Base-by-base conservation (phyloP, 2,113 vertebrate genomes). In the Pelusios castaneus region DNA sequence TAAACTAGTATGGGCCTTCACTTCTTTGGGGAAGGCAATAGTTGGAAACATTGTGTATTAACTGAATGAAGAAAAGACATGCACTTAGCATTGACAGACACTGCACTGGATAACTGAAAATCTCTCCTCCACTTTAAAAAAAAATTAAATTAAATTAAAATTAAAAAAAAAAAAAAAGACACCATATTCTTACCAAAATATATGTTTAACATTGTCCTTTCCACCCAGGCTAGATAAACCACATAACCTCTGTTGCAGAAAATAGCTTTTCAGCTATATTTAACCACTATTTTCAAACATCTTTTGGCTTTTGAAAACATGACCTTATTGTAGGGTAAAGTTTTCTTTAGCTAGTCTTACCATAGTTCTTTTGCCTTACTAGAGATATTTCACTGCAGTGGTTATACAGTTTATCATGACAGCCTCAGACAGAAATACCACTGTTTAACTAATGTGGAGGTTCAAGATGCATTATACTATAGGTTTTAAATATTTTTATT, bases 321-420 rank as follows among this genome's bases (percentile, higher is more conserved):
- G 6, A 76, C 75, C 13, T 49, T 84, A 86, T 27, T 52, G 3
- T 6, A 51, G 16, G 19, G 8, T 45, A 4, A 67, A 4, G 16
- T 84, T 87, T 89, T 75, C 12, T 63, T 80, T 75, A 86, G 1
- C 5, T 80, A 49, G 14, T 84, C 49, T 17, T 22, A 56, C 12
- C 9, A 83, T 89, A 55, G 41, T 52, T 8, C 31, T 55, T n/a
- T 67, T 77, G 80, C 55, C 56, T 56, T 25, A 7, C 16, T n/a
- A 49, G 1, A 38, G 13, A 17, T 0, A 0, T 47, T 55, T 45
- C 41, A 49, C 60, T 29, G 25, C 41, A 47, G 7, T 34, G n/a
- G 3, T 58, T 87, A 31, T 55, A 8, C 51, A 63, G 22, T 58
- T 77, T 82, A 16, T 27, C 90, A 80, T 81, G 58, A 52, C 49